These are phyloP conservation scores for Macrosiphum euphorbiae DNA, from an alignment of 2,888 invertebrate genomes.

Conservation along the genomic window DNA sequence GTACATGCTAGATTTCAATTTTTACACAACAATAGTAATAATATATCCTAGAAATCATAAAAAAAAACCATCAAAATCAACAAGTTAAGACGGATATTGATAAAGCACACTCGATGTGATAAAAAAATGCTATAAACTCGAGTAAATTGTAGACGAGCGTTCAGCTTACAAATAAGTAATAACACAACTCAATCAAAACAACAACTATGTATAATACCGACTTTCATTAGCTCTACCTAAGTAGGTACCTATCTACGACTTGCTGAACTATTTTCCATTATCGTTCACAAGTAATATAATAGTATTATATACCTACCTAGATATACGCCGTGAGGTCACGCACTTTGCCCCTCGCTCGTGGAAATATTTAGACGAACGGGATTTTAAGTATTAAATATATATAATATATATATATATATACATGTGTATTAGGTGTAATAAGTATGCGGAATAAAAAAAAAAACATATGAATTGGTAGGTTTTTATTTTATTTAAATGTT, in stretches of 20 bases:
- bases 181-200: constrained; percentile 10
- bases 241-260: not conserved
- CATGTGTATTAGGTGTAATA: too few relatives aligned
- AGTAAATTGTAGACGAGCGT: not conserved
- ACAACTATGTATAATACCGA: not conserved
- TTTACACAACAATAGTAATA: not conserved
- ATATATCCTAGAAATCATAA: not conserved
- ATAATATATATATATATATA: too few relatives aligned
- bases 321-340: too few relatives aligned
- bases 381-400: too few relatives aligned
- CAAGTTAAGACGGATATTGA: constrained; percentile 68
- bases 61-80: constrained; percentile 67
- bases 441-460: not conserved
- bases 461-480: too few relatives aligned
- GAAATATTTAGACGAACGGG: not conserved
- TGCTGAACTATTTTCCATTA: constrained; percentile 42
- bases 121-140: constrained; percentile 15
- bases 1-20: not conserved
- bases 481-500: too few relatives aligned
- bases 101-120: not conserved
- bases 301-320: not conserved
- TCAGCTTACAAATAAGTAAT: too few relatives aligned
- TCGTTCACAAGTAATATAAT: too few relatives aligned
- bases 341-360: not conserved
- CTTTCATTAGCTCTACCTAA: not conserved